phyloP scores from a whole-genome alignment of 1,140 invertebrate genomes.

The Camponotus vicinus region DNA sequence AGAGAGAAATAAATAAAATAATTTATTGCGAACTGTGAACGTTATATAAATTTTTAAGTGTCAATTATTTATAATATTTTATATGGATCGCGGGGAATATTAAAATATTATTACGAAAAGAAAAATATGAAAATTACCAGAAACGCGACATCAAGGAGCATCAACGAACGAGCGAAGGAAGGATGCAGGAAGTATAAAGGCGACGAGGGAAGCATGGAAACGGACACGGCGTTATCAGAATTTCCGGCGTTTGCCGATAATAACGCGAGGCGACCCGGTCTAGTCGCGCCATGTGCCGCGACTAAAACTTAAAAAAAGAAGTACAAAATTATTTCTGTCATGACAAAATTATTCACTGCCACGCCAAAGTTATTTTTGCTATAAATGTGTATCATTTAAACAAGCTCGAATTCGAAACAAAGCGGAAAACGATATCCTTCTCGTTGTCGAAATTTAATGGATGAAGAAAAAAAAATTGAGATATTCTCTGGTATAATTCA shows the following conservation, averaged over 20 bases:
- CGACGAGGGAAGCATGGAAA: slow-evolving; percentile 67
- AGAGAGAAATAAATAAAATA: too few species aligned
- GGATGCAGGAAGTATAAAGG: slow-evolving; percentile 65
- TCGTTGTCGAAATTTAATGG: background rate
- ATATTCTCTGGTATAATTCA: too few species aligned
- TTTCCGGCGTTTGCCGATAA: slow-evolving; percentile 79
- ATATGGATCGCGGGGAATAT: too few species aligned
- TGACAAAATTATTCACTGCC: background rate
- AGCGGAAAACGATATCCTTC: too few species aligned
- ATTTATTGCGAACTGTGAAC: too few species aligned
- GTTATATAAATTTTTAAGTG: too few species aligned
- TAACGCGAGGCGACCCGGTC: slow-evolving; percentile 18
- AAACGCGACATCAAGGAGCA: background rate
- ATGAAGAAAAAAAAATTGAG: background rate
- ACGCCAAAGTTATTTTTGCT: background rate
- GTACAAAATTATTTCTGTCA: background rate
- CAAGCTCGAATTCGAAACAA: background rate
- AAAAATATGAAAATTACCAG: slow-evolving; percentile 9
- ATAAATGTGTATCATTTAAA: background rate
- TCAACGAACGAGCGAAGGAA: slow-evolving; percentile 24
- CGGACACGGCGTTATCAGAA: slow-evolving; percentile 77
- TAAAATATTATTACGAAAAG: too few species aligned
- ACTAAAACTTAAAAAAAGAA: background rate
- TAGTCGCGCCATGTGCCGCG: background rate
- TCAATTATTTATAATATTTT: background rate